Evolutionary conservation across 2,113 vertebrate genomes (phyloP).

Genomic region (Hippocampus zosterae): DNA sequence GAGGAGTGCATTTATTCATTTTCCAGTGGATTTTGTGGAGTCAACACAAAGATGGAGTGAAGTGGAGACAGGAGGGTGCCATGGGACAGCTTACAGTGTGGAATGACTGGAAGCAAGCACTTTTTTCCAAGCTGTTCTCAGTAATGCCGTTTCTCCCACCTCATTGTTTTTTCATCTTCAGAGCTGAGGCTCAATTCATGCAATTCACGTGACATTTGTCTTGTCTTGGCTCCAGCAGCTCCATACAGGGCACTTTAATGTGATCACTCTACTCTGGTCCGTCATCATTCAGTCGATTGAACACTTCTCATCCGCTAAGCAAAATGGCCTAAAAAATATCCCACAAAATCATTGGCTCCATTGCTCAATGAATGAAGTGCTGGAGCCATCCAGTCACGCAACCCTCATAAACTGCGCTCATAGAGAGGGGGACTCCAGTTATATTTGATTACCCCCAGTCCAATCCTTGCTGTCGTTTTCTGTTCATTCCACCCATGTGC

Average conservation of each 20-base stretch:
- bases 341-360: background rate
- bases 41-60: conserved; percentile 31
- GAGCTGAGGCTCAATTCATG: conserved; percentile 73
- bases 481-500: conserved; percentile 12
- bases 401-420: conserved; percentile 35
- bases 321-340: background rate
- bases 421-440: conserved; percentile 22
- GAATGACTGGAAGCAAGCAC: conserved; percentile 44
- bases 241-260: conserved; percentile 81
- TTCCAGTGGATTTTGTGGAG: conserved; percentile 36
- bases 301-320: background rate
- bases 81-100: conserved; percentile 30
- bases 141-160: conserved; percentile 47
- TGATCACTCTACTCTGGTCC: conserved; percentile 61
- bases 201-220: conserved; percentile 81
- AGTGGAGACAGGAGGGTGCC: conserved; percentile 25
- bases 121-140: conserved; percentile 32
- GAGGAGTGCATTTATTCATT: conserved; percentile 45
- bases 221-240: conserved; percentile 71
- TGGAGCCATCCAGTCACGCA: conserved; percentile 7
- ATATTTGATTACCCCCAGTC: conserved; percentile 26
- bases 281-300: conserved; percentile 42
- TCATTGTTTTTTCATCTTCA: conserved; percentile 52
- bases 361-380: background rate
- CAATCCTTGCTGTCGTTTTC: conserved; percentile 12